Percentiles rank a stretch among this genome's conserved stretches.
phyloP scores from a whole-genome alignment of 2,888 invertebrate species.

The Perithous albicinctus region DNA sequence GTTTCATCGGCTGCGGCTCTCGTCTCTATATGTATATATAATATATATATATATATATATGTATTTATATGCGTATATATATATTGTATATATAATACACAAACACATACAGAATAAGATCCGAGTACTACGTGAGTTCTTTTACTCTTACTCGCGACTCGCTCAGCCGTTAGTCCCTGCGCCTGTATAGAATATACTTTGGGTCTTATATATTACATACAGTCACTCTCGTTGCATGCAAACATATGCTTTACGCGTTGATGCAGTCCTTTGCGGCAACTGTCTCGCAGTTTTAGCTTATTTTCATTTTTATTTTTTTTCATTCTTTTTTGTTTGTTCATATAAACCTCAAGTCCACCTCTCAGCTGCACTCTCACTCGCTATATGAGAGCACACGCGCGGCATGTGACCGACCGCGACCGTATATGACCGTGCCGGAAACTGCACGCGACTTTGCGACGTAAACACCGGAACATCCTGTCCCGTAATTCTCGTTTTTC shows the following conservation, averaged over 20 bases:
- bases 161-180: not conserved
- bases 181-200: not conserved
- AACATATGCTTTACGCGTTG: not conserved
- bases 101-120: too few relatives aligned
- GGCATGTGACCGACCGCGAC: not conserved
- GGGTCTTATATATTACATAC: not conserved
- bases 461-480: conserved; percentile 52
- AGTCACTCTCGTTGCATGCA: not conserved
- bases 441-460: conserved; percentile 27
- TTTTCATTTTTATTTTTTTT: conserved; percentile 12
- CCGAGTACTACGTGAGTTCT: too few relatives aligned
- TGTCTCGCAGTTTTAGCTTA: not conserved
- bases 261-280: not conserved
- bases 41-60: conserved; percentile 23
- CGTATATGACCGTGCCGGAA: conserved; percentile 32
- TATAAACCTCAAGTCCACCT: not conserved
- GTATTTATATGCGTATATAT: not conserved
- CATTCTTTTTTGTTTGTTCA: not conserved
- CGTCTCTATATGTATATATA: not conserved
- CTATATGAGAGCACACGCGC: not conserved
- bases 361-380: conserved; percentile 25
- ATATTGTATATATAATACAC: too few relatives aligned
- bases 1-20: conserved; percentile 50
- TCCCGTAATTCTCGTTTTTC: conserved; percentile 44
- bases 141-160: not conserved